Base-by-base conservation (phyloP, 2,113 vertebrate genomes). In the Choloepus hoffmanni region DNA sequence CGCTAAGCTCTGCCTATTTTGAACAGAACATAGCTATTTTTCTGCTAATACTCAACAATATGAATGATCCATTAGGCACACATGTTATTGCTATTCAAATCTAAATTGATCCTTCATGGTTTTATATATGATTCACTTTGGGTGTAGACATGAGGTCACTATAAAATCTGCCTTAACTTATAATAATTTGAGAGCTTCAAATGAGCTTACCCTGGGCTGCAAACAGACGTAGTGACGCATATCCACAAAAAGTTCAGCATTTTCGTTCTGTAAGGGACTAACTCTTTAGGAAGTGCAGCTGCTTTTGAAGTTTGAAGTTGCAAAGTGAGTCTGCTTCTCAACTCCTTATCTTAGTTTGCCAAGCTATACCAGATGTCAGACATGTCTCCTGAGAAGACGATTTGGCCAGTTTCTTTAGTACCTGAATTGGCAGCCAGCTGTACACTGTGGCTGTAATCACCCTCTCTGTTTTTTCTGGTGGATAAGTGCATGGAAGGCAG, bases 321-420 rank as follows among this genome's bases (percentile, higher is more conserved):
- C 67, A 68, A 7, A 45, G 30, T 60, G 18, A 48, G 3, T 60
- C 16, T n/a, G 14, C 4, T n/a, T 70, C 36, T 53, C 10, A 13
- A 24, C 92, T 67, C 19, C 16, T 94, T 7, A 13, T 19, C 4
- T 90, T 78, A 28, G 6, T 78, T 72, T 81, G 82, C 77, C 67
- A 92, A 85, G 53, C 28, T 43, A 33, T 3, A 77, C 15, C 89
- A 95, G 77, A 87, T 95, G 53, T 91, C 48, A 90, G 77, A 50
- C n/a, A 7, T 53, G 2, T 82, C 94, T 83, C 82, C 48, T 24
- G 92, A 85, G 92, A 67, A 87, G 55, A 91, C 36, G 14, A 74
- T 62, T 93, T 90, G 89, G 89, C 74, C 23, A 48, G n/a, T 86
- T 72, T 85, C 40, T 53, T 84, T 28, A 90, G 7, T 53, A 40